A percentile compares a stretch with the other conserved stretches of the same genome.
These are phyloP conservation scores for Merluccius polli DNA, from an alignment of 2,797 vertebrate genomes.

Conservation along the genomic window DNA sequence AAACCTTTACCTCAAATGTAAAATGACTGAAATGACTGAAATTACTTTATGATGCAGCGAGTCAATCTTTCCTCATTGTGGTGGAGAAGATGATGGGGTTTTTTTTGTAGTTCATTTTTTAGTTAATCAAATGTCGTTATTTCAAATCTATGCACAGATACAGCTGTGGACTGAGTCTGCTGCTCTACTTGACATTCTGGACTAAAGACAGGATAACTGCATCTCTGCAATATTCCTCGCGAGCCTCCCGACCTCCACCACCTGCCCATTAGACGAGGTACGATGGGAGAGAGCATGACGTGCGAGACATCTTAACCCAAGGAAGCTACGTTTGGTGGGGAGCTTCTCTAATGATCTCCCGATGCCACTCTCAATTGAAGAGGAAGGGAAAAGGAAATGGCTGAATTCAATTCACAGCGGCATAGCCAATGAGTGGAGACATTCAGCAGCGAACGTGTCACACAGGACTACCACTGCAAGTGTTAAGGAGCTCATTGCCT, in stretches of 20 bases:
- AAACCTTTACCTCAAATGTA: constrained; percentile 73
- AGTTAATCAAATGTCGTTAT: neutral
- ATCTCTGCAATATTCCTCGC: neutral
- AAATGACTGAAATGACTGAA: too few species aligned
- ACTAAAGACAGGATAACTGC: neutral
- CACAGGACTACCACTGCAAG: neutral
- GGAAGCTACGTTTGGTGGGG: neutral
- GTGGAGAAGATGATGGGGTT: neutral
- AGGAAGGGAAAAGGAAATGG: constrained; percentile 12
- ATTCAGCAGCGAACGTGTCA: neutral
- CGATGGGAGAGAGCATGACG: neutral
- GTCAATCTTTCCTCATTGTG: constrained; percentile 64
- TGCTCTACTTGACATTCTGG: neutral
- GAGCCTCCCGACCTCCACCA: neutral
- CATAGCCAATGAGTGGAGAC: neutral
- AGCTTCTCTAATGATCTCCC: neutral
- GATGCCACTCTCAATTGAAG: constrained; percentile 23
- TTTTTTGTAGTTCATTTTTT: neutral
- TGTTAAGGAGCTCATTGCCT: neutral
- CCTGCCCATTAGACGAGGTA: neutral
- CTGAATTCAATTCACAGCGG: neutral
- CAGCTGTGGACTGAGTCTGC: neutral
- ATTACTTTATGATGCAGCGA: constrained; percentile 66
- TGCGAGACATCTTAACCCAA: neutral
- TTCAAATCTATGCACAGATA: neutral